Conservation (phyloP, 2,888 invertebrate species). For the Andrena bucephala region DNA sequence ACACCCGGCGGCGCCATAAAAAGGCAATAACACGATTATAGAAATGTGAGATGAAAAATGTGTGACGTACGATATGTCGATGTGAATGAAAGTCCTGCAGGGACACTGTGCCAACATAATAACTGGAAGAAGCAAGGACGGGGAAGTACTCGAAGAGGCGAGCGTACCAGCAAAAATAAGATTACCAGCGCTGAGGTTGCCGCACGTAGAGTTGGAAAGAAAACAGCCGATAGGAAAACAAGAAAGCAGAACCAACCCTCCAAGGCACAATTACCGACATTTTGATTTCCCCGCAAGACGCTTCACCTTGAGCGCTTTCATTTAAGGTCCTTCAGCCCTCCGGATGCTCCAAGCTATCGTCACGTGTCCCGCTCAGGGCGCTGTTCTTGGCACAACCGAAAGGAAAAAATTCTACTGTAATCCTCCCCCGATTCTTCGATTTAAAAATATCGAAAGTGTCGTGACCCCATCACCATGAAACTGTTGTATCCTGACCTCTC, state of each 20-base stretch:
- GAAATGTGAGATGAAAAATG: neutral
- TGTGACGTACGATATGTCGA: neutral
- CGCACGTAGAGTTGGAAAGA: constrained; percentile 10
- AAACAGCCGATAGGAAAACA: constrained; percentile 38
- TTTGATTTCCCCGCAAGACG: constrained; percentile 33
- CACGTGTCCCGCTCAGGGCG: neutral
- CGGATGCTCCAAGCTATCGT: neutral
- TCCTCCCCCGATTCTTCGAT: neutral
- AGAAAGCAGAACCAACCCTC: constrained; percentile 22
- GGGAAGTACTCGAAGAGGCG: constrained; percentile 36
- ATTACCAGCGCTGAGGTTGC: constrained; percentile 40
- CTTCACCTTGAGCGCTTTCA: constrained; percentile 11
- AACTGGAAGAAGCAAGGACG: constrained; percentile 18
- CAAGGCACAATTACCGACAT: constrained; percentile 37
- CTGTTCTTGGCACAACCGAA: neutral
- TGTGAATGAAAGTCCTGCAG: constrained; percentile 1
- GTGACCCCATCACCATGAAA: too few species aligned
- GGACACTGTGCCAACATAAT: constrained; percentile 27
- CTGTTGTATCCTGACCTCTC: too few species aligned
- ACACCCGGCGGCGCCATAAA: neutral
- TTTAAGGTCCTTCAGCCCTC: constrained; percentile 19
- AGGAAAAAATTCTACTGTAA: neutral
- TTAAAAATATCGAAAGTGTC: neutral
- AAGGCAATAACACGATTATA: neutral
- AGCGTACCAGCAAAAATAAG: constrained; percentile 47